Base-by-base conservation (phyloP, 2,888 invertebrate species). In the Malthinus flaveolus region DNA sequence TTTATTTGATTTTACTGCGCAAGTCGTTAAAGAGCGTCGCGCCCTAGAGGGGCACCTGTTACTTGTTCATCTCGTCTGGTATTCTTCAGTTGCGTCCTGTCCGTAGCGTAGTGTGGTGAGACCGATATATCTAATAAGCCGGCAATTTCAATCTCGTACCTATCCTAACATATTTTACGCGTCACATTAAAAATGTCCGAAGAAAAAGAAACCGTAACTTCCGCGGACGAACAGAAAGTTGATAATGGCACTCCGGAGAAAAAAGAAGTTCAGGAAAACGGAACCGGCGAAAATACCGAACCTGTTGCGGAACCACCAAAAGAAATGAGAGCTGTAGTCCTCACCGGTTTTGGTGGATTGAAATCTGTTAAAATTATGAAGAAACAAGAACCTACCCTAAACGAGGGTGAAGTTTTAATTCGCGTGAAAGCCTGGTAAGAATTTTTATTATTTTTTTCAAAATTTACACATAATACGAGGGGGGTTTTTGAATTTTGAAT, bases 381-480 rank as follows among this genome's bases (percentile, higher is more conserved):
- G 79, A 90, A 89, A 75, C 89, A 90, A 23, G 91, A 91, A 76
- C 90, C 91, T 36, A 80, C 85, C 67, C 75, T 84, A 54, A 83
- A 80, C 68, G 87, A 89, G 75, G 89, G 89, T 69, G 88, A 93
- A 78, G 89, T 93, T 63, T 83, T 92, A 59, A 89, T 93, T 73
- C 84, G 91, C 67, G 91, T 93, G 55, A 90, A 90, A 79, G 90
- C 93, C 73, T 92, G 93, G 93, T 93, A 74, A 89, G 91, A 86
- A 15, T 7, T 42, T 48, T 48, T 44, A 23, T 23, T 45, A 15
- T n/a, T 10, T 15, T 4, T 32, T 32, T 13, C 8, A 7, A 13
- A 39, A 39, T 42, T 42, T 13, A 23, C 23, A 5, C 23, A 23
- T 23, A n/a, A n/a, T n/a, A n/a, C n/a, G n/a, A n/a, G n/a, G n/a